A percentile compares a stretch with the other conserved stretches of the same genome.
Conservation (phyloP, 2,113 vertebrate species). For the Tichodroma muraria region DNA sequence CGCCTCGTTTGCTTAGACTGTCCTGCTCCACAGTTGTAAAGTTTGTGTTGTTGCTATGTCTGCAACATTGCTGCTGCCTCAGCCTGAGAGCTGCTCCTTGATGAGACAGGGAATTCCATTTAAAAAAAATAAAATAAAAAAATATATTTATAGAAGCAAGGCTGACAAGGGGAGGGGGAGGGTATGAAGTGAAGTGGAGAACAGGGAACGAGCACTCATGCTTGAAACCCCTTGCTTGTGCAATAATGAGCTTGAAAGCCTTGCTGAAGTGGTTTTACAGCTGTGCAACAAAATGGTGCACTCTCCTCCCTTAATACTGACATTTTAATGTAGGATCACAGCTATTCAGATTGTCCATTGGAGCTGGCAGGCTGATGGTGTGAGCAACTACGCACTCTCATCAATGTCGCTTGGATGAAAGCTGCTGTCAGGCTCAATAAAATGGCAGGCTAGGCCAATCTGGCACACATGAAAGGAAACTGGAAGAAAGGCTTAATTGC, state of each 20-base stretch:
- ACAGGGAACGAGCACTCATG: slow-evolving; percentile 59
- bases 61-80: background rate
- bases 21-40: background rate
- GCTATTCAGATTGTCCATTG: slow-evolving; percentile 67
- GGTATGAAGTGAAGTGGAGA: background rate
- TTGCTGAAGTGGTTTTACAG: slow-evolving; percentile 65
- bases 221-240: slow-evolving; percentile 62
- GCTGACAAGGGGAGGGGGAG: background rate
- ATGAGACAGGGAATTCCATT: background rate
- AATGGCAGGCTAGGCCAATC: slow-evolving; percentile 64
- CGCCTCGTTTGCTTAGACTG: background rate
- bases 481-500: slow-evolving; percentile 64
- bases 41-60: background rate
- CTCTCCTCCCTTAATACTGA: slow-evolving; percentile 65
- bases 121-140: background rate
- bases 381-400: slow-evolving; percentile 65
- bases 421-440: slow-evolving; percentile 66
- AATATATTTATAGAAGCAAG: slow-evolving; percentile 29
- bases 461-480: slow-evolving; percentile 65
- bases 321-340: slow-evolving; percentile 67
- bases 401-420: slow-evolving; percentile 65
- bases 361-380: slow-evolving; percentile 67
- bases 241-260: slow-evolving; percentile 68
- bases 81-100: background rate
- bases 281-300: slow-evolving; percentile 67